Base-by-base conservation (phyloP, 2,113 vertebrate species). In the Spea multiplicata region DNA sequence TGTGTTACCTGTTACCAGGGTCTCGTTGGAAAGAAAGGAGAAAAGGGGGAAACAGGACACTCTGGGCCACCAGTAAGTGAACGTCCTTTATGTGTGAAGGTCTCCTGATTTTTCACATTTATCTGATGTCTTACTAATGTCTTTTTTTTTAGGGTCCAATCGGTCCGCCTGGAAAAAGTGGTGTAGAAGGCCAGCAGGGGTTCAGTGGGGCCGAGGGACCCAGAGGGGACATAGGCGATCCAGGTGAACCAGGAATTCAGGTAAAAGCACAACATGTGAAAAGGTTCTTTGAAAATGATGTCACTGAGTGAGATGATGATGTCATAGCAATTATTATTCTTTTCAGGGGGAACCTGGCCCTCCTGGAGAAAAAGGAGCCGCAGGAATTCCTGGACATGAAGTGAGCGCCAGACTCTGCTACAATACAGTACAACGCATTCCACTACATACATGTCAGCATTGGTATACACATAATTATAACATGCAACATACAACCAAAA, bases 281-380 rank as follows among this genome's bases (percentile, higher is more conserved):
- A 59, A 59, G 12, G 10, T 9, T 59, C 55, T 13, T 13, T 12
- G 10, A 10, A 59, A 59, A 8, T 4, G 14, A 72, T n/a, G 13
- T 12, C 13, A 10, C 3, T 5, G n/a, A 2, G 48, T 16, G 2
- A 4, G 57, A 1, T 3, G 49, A 5, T 9, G 5, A 59, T 13
- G 3, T 48, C 9, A 76, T 17, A n/a, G 48, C 69, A 79, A 5
- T 3, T 30, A 44, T 30, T 3, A 0, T 52, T 9, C 47, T 76
- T 78, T 84, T 3, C 85, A 97, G 95, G 94, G 94, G 3, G 83
- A 87, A 9, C 86, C 91, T 0, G 95, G 94, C 47, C 81, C 88
- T 4, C 83, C 84, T 0, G 95, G 95, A 0, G 83, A 92, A 82
- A 87, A 82, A 61, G 95, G 95, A 74, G 89, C 84, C 16, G 14